Base-by-base conservation (phyloP, 1,140 invertebrate species). In the Tribolium castaneum region DNA sequence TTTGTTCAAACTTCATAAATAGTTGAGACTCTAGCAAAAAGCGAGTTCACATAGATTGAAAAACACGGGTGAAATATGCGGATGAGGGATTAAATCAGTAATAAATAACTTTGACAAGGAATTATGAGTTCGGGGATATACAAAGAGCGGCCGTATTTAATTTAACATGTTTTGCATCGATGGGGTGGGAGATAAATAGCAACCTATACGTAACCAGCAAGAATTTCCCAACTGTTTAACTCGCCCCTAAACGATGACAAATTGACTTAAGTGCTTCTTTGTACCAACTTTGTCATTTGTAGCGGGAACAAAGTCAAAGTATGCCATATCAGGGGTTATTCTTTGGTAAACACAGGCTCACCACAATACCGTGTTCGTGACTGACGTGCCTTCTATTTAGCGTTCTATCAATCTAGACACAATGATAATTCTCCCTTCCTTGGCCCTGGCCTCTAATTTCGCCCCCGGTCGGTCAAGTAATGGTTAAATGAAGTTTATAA, bases 321-420 rank as follows among this genome's bases (percentile, higher is more conserved):
- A 35, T 59, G 54, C 54, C 19, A n/a, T 62, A 62, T 62, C 22
- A 45, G 30, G 59, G 59, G 59, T 66, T 35, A 66, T 66, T 39
- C 59, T 66, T 66, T 35, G 25, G 6, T 66, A 66, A 66, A 66
- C 30, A 66, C 3, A 22, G 59, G 59, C 59, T 12, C 25, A 66
- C 59, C 59, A 12, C 59, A 66, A 35, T 54, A 73, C 54, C 52
- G 54, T 54, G 71, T 73, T 73, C 71, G 71, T 73, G 71, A 73
- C 34, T 50, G 71, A 73, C 71, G 49, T 73, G 49, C 51, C 22
- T 52, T 54, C 49, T 73, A 54, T 73, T 73, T 73, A 73, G 52
- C 39, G 71, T 73, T 50, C 16, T 73, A 73, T 73, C 71, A 73
- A 73, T 73, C 71, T 54, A 54, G 35, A 73, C 13, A 54, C 49